phyloP scores from a whole-genome alignment of 2,113 vertebrate genomes.

The Platichthys stellatus region DNA sequence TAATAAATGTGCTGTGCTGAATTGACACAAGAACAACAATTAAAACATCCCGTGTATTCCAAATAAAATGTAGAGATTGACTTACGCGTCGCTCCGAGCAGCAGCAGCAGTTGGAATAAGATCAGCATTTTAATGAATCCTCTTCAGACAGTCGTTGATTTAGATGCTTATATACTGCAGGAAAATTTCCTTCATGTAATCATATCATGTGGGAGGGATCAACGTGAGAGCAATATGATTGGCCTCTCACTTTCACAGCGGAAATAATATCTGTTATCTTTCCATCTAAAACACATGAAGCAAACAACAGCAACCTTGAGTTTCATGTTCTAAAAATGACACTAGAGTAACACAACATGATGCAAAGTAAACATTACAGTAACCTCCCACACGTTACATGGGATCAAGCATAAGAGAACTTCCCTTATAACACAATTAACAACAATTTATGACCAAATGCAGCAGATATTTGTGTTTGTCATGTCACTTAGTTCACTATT shows the following conservation, averaged over 20 bases:
- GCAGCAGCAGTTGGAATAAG: not conserved
- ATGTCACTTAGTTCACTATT: too few species aligned
- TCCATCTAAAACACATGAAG: not conserved
- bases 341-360: too few species aligned
- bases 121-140: conserved; percentile 26
- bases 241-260: not conserved
- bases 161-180: too few species aligned
- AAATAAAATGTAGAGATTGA: not conserved
- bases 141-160: too few species aligned
- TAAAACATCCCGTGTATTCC: not conserved
- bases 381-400: too few species aligned
- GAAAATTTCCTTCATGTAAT: not conserved
- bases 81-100: not conserved
- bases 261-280: not conserved
- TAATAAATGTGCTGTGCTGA: not conserved
- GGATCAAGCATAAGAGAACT: too few species aligned
- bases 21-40: not conserved
- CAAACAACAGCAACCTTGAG: not conserved
- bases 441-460: too few species aligned
- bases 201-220: not conserved
- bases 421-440: too few species aligned
- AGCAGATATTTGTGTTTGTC: too few species aligned
- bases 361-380: not conserved
- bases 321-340: not conserved
- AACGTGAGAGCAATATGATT: conserved; percentile 23